Conservation (phyloP, 2,113 vertebrate species). For the Cyprinodon brontotheroides region DNA sequence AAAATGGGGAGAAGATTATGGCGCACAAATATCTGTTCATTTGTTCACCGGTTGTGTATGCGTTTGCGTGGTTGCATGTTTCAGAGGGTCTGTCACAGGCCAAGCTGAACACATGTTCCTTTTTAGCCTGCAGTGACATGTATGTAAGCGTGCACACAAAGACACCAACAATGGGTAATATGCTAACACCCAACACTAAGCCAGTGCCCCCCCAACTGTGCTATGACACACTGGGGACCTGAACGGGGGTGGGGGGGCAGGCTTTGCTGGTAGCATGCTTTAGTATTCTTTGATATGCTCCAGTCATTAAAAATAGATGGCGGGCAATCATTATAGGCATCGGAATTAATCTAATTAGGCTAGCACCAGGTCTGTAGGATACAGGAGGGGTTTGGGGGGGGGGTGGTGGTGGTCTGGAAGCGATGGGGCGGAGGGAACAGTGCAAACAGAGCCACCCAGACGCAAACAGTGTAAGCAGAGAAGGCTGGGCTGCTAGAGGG, state of each 20-base stretch:
- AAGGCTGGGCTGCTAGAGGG: constrained; percentile 46
- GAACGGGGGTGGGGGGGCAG: not conserved
- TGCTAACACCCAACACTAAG: constrained; percentile 57
- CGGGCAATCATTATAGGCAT: constrained; percentile 82
- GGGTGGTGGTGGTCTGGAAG: not conserved
- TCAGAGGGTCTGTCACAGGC: constrained; percentile 35
- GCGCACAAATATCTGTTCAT: constrained; percentile 21
- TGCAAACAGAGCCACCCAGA: constrained; percentile 71
- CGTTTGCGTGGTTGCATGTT: constrained; percentile 1
- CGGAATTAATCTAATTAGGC: constrained; percentile 83
- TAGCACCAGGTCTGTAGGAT: constrained; percentile 52
- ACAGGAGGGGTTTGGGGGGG: constrained; percentile 17
- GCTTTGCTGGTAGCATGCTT: constrained; percentile 61
- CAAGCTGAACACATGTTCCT: constrained; percentile 62
- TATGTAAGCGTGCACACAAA: constrained; percentile 27
- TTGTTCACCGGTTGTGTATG: not conserved
- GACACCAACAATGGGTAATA: constrained; percentile 39
- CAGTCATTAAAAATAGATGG: constrained; percentile 84
- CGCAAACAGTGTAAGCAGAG: constrained; percentile 62
- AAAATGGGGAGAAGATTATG: no score
- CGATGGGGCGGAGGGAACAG: not conserved
- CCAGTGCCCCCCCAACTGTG: constrained; percentile 50
- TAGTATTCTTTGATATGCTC: constrained; percentile 79
- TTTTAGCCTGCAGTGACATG: constrained; percentile 58
- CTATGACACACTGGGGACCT: constrained; percentile 35